Conservation (phyloP, 1,140 invertebrate species). For the Drosophila baimaii region DNA sequence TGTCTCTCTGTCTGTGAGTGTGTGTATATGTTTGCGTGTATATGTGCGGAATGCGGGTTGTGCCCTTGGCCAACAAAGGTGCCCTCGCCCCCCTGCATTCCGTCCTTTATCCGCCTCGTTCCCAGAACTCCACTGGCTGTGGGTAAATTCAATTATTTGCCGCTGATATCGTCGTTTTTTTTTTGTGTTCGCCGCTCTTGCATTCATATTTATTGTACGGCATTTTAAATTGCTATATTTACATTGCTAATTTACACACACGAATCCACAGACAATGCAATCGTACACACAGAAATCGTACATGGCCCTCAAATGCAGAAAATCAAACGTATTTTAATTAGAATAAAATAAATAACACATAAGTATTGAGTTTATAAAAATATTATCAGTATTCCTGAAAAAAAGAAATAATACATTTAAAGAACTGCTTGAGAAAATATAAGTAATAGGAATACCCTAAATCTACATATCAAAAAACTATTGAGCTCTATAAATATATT, state of each 20-base stretch:
- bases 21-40: constrained; percentile 10
- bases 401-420: not conserved
- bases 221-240: constrained; percentile 83
- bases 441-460: not conserved
- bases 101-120: constrained; percentile 1
- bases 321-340: not conserved
- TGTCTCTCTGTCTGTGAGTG: not conserved
- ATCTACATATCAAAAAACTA: not conserved
- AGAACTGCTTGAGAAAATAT: not conserved
- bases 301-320: not conserved
- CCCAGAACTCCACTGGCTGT: constrained; percentile 43
- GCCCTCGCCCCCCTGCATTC: not conserved
- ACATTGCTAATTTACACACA: constrained; percentile 80
- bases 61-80: constrained; percentile 40
- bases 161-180: constrained; percentile 81
- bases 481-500: not conserved
- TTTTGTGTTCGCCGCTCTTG: constrained; percentile 69
- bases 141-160: constrained; percentile 81
- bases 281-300: constrained; percentile 17
- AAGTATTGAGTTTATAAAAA: not conserved
- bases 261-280: constrained; percentile 34
- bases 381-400: not conserved
- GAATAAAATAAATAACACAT: not conserved
- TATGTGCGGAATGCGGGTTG: constrained; percentile 50
- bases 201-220: constrained; percentile 81